A percentile compares a stretch with the other conserved stretches of the same genome.
These are phyloP conservation scores for Xestoiulus laeticollis DNA, from an alignment of 2,888 invertebrate genomes.

Conservation along the genomic window DNA sequence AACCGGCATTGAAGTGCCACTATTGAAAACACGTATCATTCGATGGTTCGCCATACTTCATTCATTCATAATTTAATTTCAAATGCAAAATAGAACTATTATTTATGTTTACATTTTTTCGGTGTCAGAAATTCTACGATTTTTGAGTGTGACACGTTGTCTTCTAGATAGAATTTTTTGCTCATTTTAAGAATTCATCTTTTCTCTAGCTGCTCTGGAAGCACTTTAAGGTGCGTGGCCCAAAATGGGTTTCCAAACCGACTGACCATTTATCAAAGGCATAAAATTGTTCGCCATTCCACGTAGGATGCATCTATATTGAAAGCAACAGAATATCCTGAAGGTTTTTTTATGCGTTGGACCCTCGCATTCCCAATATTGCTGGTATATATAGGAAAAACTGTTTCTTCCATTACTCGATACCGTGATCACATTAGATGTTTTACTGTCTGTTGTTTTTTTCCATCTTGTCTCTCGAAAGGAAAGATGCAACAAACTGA, in stretches of 20 bases:
- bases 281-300: background rate
- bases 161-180: background rate
- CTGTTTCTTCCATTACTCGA: background rate
- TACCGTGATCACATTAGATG: background rate
- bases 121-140: background rate
- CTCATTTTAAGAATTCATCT: background rate
- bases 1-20: too few relatives aligned
- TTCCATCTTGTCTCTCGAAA: too few relatives aligned
- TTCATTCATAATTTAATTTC: background rate
- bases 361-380: background rate
- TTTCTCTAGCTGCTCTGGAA: background rate
- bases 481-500: background rate
- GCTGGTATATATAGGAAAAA: background rate
- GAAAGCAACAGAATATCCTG: too few relatives aligned
- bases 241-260: background rate
- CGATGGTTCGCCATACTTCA: too few relatives aligned
- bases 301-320: background rate
- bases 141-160: background rate
- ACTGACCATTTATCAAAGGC: slow-evolving; percentile 5
- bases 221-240: background rate
- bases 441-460: slow-evolving; percentile 1
- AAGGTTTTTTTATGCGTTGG: background rate
- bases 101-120: background rate
- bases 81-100: background rate
- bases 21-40: too few relatives aligned